Conservation (phyloP, 2,797 vertebrate species). For the Phylloscopus collybita region DNA sequence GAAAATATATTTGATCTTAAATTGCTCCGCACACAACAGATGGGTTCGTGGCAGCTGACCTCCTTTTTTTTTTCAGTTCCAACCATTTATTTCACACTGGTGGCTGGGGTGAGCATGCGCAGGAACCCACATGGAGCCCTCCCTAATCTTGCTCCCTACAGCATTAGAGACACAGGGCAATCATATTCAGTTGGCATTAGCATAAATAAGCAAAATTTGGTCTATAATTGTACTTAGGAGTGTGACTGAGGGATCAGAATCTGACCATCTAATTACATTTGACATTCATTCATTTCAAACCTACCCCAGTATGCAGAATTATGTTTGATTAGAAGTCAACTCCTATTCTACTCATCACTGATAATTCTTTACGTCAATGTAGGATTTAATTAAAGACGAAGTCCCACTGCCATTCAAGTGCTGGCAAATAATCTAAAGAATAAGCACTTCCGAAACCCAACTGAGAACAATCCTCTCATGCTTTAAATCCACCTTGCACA, state of each 20-base stretch:
- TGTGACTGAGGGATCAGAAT: neutral
- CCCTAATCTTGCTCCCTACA: neutral
- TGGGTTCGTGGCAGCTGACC: conserved; percentile 2
- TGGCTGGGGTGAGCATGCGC: neutral
- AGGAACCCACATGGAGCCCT: neutral
- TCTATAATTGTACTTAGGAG: neutral
- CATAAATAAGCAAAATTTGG: neutral
- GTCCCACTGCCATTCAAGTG: neutral
- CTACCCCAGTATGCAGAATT: neutral
- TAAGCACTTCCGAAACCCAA: neutral
- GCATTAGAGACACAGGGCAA: neutral
- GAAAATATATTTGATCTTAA: conserved; percentile 22
- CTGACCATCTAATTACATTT: neutral
- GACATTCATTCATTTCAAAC: conserved; percentile 27
- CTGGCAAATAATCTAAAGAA: neutral
- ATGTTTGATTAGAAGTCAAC: conserved; percentile 49
- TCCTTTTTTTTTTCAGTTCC: conserved; percentile 18
- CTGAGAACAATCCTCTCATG: neutral
- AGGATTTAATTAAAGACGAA: conserved; percentile 30
- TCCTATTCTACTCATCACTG: conserved; percentile 18
- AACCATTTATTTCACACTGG: neutral
- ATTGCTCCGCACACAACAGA: neutral
- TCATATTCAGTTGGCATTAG: neutral
- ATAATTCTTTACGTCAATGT: conserved; percentile 18
- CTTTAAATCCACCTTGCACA: neutral